These are phyloP conservation scores for Cephalotes varians DNA, from an alignment of 2,888 invertebrate genomes.

Conservation along the genomic window DNA sequence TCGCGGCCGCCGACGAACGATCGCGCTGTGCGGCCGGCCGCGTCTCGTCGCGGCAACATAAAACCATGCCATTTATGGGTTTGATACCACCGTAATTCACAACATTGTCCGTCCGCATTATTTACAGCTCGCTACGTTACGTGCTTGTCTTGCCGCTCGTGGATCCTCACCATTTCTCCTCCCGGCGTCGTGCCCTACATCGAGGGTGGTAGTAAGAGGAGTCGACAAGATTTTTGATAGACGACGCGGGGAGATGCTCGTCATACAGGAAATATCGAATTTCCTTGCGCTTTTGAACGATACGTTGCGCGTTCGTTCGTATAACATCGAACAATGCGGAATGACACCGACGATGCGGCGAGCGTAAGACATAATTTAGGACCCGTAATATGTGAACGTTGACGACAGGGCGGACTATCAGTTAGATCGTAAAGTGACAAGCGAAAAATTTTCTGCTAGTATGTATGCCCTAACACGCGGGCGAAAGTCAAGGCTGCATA, in stretches of 20 bases:
- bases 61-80: slow-evolving; percentile 83
- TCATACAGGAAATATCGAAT: slow-evolving; percentile 75
- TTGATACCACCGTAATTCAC: slow-evolving; percentile 83
- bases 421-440: slow-evolving; percentile 58
- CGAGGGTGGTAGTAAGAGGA: neutral
- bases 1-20: slow-evolving; percentile 64
- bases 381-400: slow-evolving; percentile 54
- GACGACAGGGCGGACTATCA: slow-evolving; percentile 65
- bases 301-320: slow-evolving; percentile 61
- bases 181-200: slow-evolving; percentile 19
- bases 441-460: slow-evolving; percentile 56
- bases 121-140: slow-evolving; percentile 82
- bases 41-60: slow-evolving; percentile 79
- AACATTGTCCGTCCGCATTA: slow-evolving; percentile 83
- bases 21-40: slow-evolving; percentile 81
- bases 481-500: slow-evolving; percentile 33
- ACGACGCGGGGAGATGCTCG: slow-evolving; percentile 41
- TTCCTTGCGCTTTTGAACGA: slow-evolving; percentile 67
- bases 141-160: slow-evolving; percentile 56
- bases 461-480: slow-evolving; percentile 38
- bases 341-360: slow-evolving; percentile 67
- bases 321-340: slow-evolving; percentile 73
- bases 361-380: slow-evolving; percentile 68
- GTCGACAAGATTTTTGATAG: slow-evolving; percentile 22
- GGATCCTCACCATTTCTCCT: neutral